A percentile compares a stretch with the other conserved stretches of the same genome.
These are phyloP conservation scores for Elachura formosa DNA, from an alignment of 2,113 vertebrate species.

Conservation along the genomic window DNA sequence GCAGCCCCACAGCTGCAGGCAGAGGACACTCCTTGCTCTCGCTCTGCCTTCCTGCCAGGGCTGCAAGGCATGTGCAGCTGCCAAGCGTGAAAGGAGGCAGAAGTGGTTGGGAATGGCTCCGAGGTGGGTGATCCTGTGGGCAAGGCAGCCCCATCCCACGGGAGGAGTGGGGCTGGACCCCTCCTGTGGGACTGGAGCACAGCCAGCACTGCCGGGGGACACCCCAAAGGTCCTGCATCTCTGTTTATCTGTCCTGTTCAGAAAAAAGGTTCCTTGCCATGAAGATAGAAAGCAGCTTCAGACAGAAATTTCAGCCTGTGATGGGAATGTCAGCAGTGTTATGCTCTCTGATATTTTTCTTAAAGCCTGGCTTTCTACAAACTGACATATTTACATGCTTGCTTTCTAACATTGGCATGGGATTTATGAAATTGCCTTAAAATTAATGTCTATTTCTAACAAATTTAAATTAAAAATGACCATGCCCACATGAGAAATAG, in stretches of 20 bases:
- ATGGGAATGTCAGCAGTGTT: conserved; percentile 51
- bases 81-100: not conserved
- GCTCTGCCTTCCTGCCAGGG: not conserved
- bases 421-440: conserved; percentile 41
- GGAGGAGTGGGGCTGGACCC: rapidly evolving
- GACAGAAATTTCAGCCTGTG: not conserved
- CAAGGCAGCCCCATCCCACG: not conserved
- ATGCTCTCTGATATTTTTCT: not conserved
- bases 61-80: not conserved
- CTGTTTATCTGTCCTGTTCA: conserved; percentile 8
- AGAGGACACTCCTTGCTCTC: not conserved
- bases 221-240: not conserved
- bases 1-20: not conserved
- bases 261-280: not conserved
- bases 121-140: not conserved
- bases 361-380: conserved; percentile 54
- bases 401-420: conserved; percentile 34
- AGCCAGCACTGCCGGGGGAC: not conserved
- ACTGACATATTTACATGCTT: conserved; percentile 54
- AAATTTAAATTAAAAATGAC: conserved; percentile 55
- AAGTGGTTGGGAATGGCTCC: not conserved
- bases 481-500: conserved; percentile 12
- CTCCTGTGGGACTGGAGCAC: not conserved
- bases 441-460: conserved; percentile 55
- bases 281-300: conserved; percentile 46